Conservation (phyloP, 1,140 invertebrate species). For the Atta colombica region DNA sequence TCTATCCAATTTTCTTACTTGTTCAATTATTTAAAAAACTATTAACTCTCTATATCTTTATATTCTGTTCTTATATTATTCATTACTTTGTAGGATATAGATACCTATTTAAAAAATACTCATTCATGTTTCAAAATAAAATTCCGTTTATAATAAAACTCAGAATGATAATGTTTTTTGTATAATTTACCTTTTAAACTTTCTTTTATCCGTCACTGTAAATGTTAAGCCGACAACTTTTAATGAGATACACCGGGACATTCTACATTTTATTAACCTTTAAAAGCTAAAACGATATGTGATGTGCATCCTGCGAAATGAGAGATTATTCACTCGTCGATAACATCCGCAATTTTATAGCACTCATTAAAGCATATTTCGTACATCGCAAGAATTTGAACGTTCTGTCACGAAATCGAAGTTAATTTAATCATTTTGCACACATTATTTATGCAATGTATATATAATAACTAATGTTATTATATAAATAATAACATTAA, state of each 20-base stretch:
- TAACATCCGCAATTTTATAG: constrained; percentile 32
- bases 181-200: too few species aligned
- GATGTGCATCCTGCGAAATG: not conserved
- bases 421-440: constrained; percentile 15
- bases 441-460: not conserved
- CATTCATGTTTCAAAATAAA: too few species aligned
- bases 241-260: constrained; percentile 11
- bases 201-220: too few species aligned
- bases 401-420: not conserved
- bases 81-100: too few species aligned
- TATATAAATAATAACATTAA: not conserved
- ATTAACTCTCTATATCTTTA: too few species aligned
- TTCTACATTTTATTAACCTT: constrained; percentile 34
- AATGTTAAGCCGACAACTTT: not conserved
- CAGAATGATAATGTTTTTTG: too few species aligned
- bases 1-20: too few species aligned
- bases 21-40: too few species aligned
- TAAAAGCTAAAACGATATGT: constrained; percentile 4
- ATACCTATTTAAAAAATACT: too few species aligned
- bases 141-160: too few species aligned
- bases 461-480: not conserved
- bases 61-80: too few species aligned
- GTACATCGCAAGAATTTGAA: constrained; percentile 10
- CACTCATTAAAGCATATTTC: constrained; percentile 24
- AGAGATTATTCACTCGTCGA: constrained; percentile 30